These are phyloP conservation scores for Scaptodrosophila latifasciaeformis DNA, from an alignment of 2,888 invertebrate species.

Conservation along the genomic window DNA sequence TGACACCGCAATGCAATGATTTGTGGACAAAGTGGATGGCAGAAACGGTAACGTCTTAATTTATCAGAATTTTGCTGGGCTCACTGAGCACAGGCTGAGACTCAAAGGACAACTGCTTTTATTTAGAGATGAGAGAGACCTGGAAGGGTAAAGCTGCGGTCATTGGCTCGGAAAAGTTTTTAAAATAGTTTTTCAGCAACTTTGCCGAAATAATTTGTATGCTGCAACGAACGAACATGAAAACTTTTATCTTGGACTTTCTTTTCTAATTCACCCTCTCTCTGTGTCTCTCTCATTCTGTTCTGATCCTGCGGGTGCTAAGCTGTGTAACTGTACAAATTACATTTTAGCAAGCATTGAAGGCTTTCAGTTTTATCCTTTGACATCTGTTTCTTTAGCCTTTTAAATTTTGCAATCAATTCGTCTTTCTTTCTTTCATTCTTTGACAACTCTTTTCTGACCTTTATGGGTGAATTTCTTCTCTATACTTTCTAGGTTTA, in stretches of 20 bases:
- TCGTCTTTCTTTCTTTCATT: too few relatives aligned
- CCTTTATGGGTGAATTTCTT: neutral
- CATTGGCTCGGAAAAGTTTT: slow-evolving; percentile 38
- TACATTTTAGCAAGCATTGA: slow-evolving; percentile 19
- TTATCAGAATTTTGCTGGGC: slow-evolving; percentile 51
- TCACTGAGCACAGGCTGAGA: slow-evolving; percentile 22
- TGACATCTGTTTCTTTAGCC: too few relatives aligned
- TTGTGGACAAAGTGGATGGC: slow-evolving; percentile 42
- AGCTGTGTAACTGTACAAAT: slow-evolving; percentile 39
- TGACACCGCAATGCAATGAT: slow-evolving; percentile 55
- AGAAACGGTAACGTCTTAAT: slow-evolving; percentile 52
- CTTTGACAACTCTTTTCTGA: too few relatives aligned
- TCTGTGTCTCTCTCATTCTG: neutral
- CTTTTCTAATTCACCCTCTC: neutral
- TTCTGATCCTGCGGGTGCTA: slow-evolving; percentile 35
- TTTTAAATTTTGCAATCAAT: too few relatives aligned
- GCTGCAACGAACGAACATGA: slow-evolving; percentile 50
- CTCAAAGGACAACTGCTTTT: slow-evolving; percentile 44
- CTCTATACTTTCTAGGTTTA: neutral
- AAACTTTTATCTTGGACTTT: slow-evolving; percentile 31
- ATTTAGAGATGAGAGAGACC: slow-evolving; percentile 12
- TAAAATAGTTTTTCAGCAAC: slow-evolving; percentile 47
- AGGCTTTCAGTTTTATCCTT: neutral
- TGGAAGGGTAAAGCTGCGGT: neutral
- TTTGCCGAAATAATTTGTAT: slow-evolving; percentile 61